A percentile compares a stretch with the other conserved stretches of the same genome.
Evolutionary conservation across 2,888 invertebrate species (phyloP).

Genomic region (Brenthis hecate): DNA sequence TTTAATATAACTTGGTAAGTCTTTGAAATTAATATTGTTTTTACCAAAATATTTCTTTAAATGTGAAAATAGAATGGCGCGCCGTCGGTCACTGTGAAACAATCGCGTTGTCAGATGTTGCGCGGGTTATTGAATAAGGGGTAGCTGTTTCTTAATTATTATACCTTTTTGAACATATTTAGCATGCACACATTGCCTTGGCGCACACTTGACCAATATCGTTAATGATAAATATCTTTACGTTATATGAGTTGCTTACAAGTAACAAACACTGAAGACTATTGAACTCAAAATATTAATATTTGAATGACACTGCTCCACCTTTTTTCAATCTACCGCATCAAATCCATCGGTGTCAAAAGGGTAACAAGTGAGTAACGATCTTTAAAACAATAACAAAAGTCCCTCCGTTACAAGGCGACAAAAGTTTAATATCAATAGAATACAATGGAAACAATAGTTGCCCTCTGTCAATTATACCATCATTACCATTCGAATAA

Average conservation of each 20-base stretch:
- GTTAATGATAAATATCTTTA: no score
- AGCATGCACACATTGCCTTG: no score
- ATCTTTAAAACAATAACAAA: conserved; percentile 70
- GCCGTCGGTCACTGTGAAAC: no score
- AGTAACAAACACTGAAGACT: not conserved
- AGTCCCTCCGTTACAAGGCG: conserved; percentile 75
- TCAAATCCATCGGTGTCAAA: conserved; percentile 59
- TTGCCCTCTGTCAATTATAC: conserved; percentile 80
- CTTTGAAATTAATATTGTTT: not conserved
- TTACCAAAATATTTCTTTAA: no score
- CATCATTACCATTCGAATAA: conserved; percentile 81
- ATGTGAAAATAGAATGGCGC: no score
- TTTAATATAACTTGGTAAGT: no score
- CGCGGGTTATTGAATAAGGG: no score
- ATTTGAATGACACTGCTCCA: conserved; percentile 66
- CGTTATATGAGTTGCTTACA: not conserved
- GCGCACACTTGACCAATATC: not conserved
- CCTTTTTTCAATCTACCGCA: conserved; percentile 69
- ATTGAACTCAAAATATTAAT: conserved; percentile 30
- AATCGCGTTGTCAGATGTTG: no score
- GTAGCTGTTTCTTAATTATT: no score
- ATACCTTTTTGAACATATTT: no score
- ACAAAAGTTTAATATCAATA: conserved; percentile 78
- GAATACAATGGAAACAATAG: conserved; percentile 80
- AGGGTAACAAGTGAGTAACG: conserved; percentile 60